Base-by-base conservation (phyloP, 1,140 invertebrate genomes). In the Pachypeltis micranthus region DNA sequence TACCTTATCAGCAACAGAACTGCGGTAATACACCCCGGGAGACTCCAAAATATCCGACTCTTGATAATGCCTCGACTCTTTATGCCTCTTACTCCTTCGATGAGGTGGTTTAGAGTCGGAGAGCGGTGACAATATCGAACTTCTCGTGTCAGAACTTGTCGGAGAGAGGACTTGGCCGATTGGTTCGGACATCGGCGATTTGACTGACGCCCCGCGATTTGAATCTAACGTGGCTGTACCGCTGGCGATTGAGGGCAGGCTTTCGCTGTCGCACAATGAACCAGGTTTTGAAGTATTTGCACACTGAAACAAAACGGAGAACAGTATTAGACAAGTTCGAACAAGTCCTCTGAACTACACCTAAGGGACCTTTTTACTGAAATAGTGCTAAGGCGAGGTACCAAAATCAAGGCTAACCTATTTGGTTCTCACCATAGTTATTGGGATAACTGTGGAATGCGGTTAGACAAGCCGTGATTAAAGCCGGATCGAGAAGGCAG, bases 1-100 rank as follows among this genome's bases (percentile, higher is more conserved):
- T 61, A 68, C 85, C 77, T 94, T 95, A 72, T 96, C 92, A 51
- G 87, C 85, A 4, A 93, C 77, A 3, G 87, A 89, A 72, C 90
- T 93, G 63, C 85, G 80, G 69, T 90, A 92, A 72, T 93, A 95
- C 16, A 84, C 76, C 62, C 81, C 80, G n/a, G 85, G 83, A 24
- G 87, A 89, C 71, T 91, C 88, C 44, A 91, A 74, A 57, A 91
- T 90, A 72, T 91, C 88, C 4, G 87, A 90, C 70, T 91, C 88
- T 73, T 87, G 79, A 69, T 85, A 86, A 64, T 82, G 81, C 29
- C 79, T 76, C 0, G 79, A 80, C 65, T 80, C 77, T 65, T 80
- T 80, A 0, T 68, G 66, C 16, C 69, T 29, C 24, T 66, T 67
- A 57, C 65, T 67, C 16, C 69, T 57, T 19, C 76, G 70, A 62